These are phyloP conservation scores for Irena cyanogastra DNA, from an alignment of 2,113 vertebrate species.

Conservation along the genomic window DNA sequence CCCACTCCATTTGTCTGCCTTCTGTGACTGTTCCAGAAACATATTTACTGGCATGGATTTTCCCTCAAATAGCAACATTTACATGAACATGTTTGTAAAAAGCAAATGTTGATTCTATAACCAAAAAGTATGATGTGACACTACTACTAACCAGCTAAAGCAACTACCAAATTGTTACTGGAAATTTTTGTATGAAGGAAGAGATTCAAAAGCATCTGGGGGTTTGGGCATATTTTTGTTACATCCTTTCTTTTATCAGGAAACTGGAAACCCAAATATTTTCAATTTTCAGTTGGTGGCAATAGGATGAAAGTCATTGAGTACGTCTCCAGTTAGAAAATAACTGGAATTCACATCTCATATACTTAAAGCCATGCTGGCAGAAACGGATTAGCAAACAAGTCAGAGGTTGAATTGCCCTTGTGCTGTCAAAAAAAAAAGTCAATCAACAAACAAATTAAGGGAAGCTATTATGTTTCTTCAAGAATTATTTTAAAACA, in stretches of 20 bases:
- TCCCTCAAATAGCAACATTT: slow-evolving; percentile 9
- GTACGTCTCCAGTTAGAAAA: neutral
- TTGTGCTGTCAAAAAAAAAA: neutral
- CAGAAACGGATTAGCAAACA: neutral
- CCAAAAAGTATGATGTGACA: neutral
- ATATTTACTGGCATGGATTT: slow-evolving; percentile 34
- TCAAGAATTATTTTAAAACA: neutral
- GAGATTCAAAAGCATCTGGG: neutral
- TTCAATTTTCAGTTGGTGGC: neutral
- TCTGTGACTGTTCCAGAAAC: slow-evolving; percentile 35
- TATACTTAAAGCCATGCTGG: neutral
- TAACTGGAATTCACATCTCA: neutral
- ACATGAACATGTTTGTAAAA: neutral
- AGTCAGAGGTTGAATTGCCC: neutral
- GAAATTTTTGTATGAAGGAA: neutral
- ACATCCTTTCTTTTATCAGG: neutral
- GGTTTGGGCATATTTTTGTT: neutral
- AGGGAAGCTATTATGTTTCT: neutral
- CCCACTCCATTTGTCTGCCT: slow-evolving; percentile 38
- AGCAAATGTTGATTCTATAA: neutral
- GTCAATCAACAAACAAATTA: neutral
- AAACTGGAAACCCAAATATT: neutral
- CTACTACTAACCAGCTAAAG: neutral
- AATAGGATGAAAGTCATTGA: neutral
- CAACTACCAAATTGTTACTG: neutral